Percentiles rank a stretch among this genome's conserved stretches.
These are phyloP conservation scores for Neocrepidodera transversa DNA, from an alignment of 2,888 invertebrate genomes.

Conservation along the genomic window DNA sequence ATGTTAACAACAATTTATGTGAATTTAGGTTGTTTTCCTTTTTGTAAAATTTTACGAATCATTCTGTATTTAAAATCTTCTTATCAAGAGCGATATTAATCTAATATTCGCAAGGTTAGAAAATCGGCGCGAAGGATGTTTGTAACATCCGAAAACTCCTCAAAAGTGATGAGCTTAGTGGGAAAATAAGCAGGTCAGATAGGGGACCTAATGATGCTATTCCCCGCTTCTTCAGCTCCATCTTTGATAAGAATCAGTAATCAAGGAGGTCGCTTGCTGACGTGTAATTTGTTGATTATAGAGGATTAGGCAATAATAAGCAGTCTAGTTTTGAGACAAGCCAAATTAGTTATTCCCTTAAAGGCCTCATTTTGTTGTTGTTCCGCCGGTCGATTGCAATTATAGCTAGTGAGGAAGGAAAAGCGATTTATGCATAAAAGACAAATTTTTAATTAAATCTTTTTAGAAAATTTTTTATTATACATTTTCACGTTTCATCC, in stretches of 20 bases:
- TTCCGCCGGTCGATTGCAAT: not conserved
- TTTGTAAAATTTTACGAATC: no score
- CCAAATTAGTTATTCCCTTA: slow-evolving; percentile 14
- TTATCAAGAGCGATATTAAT: not conserved
- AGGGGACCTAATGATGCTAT: slow-evolving; percentile 23
- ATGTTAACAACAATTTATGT: no score
- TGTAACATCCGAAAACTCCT: slow-evolving; percentile 10
- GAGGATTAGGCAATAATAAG: slow-evolving; percentile 19
- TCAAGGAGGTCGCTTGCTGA: slow-evolving; percentile 27
- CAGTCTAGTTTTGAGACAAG: slow-evolving; percentile 3
- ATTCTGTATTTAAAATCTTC: no score
- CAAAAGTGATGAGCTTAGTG: slow-evolving; percentile 24
- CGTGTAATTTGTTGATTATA: slow-evolving; percentile 28
- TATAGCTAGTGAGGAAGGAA: not conserved
- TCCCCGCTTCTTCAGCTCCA: slow-evolving; percentile 15
- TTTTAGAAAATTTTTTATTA: no score
- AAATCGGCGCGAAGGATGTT: slow-evolving; percentile 1
- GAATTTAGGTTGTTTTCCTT: no score
- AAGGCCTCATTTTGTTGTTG: not conserved
- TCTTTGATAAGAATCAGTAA: slow-evolving; percentile 29
- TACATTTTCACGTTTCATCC: no score
- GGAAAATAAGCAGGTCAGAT: slow-evolving; percentile 25
- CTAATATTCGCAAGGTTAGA: slow-evolving; percentile 9
- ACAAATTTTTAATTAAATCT: no score
- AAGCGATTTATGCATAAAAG: no score